phyloP scores from a whole-genome alignment of 2,113 vertebrate species.

The Brienomyrus longianalis region DNA sequence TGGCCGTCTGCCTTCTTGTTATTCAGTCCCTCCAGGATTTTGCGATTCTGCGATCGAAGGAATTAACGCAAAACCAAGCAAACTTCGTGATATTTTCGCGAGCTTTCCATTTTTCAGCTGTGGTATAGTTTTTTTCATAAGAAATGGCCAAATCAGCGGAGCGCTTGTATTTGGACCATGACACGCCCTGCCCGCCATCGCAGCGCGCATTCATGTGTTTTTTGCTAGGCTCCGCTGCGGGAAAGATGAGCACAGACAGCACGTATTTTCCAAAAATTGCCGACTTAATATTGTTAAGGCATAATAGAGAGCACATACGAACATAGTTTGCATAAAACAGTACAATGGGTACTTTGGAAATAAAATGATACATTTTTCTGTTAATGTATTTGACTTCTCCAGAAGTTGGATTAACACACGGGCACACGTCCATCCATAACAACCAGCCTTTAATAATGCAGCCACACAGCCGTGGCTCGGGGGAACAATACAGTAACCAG shows the following conservation, averaged over 20 bases:
- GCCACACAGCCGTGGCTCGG: no score
- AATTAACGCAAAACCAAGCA: background rate
- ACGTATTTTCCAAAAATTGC: background rate
- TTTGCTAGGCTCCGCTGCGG: background rate
- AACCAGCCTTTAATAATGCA: background rate
- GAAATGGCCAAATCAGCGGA: background rate
- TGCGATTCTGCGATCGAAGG: background rate
- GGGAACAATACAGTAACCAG: no score
- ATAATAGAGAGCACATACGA: background rate
- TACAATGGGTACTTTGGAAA: background rate
- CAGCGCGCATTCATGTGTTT: background rate
- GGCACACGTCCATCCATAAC: background rate
- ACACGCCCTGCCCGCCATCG: background rate
- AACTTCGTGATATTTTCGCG: background rate
- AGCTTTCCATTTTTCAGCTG: background rate
- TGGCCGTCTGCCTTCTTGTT: background rate
- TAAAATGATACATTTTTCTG: background rate
- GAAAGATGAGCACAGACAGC: background rate
- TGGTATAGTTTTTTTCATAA: background rate
- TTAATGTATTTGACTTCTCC: background rate
- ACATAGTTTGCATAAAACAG: background rate
- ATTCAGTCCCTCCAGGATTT: background rate
- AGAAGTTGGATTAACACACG: background rate
- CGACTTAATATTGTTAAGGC: background rate
- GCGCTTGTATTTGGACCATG: background rate